Evolutionary conservation across 2,888 invertebrate species (phyloP).

Genomic region (Ochropleura leucogaster): DNA sequence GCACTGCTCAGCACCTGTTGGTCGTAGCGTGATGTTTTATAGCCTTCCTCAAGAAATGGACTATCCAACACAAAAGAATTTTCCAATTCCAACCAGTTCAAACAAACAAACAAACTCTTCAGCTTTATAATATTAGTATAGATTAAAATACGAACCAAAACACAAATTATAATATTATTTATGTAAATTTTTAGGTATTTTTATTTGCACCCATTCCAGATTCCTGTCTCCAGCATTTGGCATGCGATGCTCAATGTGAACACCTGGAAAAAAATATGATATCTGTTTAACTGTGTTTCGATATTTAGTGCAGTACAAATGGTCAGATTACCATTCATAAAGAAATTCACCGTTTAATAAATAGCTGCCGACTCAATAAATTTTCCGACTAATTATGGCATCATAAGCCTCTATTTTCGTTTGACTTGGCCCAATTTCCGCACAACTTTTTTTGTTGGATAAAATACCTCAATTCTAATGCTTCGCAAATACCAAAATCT

Average conservation of each 20-base stretch:
- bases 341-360: not conserved
- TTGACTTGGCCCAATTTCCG: not conserved
- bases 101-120: no score
- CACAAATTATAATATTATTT: not conserved
- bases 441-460: no score
- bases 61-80: no score
- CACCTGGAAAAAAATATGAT: constrained; percentile 72
- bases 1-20: no score
- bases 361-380: not conserved
- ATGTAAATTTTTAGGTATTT: constrained; percentile 72
- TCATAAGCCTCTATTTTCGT: not conserved
- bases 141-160: constrained; percentile 15
- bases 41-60: no score
- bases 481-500: no score
- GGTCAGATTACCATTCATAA: not conserved
- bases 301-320: not conserved
- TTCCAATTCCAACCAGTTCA: no score
- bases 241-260: constrained; percentile 67
- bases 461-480: no score
- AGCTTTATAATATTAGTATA: no score
- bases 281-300: not conserved
- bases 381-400: not conserved
- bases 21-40: no score
- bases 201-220: constrained; percentile 81
- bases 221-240: constrained; percentile 68